Percentiles rank a stretch among this genome's conserved stretches.
Evolutionary conservation across 2,113 vertebrate species (phyloP).

Genomic region (Thryonomys swinderianus): DNA sequence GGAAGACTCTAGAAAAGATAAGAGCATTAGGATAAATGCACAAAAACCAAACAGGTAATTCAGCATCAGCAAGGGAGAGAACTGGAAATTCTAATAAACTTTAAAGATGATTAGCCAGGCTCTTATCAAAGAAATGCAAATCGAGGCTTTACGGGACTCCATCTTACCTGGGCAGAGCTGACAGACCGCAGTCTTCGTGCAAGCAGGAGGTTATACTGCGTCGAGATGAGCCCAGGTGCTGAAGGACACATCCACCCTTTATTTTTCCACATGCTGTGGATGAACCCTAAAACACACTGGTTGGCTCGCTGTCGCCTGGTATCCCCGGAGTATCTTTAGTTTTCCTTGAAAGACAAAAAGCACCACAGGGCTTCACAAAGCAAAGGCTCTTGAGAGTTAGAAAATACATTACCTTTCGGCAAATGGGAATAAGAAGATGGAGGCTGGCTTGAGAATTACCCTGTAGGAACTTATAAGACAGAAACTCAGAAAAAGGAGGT

Average conservation of each 20-base stretch:
- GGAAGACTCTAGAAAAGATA: background rate
- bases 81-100: background rate
- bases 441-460: background rate
- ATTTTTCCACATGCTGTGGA: background rate
- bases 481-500: background rate
- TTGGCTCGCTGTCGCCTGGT: background rate
- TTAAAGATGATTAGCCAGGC: background rate
- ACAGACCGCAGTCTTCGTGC: background rate
- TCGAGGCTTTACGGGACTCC: background rate
- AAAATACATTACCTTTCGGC: background rate
- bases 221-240: background rate
- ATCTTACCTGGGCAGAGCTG: background rate
- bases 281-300: background rate
- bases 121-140: constrained; percentile 29
- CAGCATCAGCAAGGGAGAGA: background rate
- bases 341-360: constrained; percentile 20
- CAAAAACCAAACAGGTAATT: background rate
- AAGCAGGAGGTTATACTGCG: background rate
- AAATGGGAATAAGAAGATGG: constrained; percentile 38
- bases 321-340: background rate
- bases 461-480: constrained; percentile 17
- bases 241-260: background rate
- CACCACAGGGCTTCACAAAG: background rate
- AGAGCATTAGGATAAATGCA: background rate
- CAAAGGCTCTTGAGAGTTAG: background rate